Base-by-base conservation (phyloP, 2,888 invertebrate genomes). In the Andrena hattorfiana region DNA sequence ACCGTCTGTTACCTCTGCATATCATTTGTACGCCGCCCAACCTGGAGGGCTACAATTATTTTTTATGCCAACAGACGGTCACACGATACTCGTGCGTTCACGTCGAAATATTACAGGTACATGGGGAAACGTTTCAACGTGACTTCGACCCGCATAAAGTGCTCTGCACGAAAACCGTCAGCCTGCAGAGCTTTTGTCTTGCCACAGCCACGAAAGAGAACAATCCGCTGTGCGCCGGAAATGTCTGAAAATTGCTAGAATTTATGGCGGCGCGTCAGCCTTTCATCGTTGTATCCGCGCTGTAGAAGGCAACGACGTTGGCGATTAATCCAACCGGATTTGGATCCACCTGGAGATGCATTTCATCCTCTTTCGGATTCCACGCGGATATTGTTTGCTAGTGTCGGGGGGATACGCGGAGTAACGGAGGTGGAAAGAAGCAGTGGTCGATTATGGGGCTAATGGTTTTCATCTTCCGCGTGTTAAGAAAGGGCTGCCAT, bases 281-380 rank as follows among this genome's bases (percentile, higher is more conserved):
- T 54, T 76, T 28, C 49, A 67, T 60, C 20, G 72, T 75, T 64
- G 42, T 16, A 13, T 66, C 13, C 16, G 13, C 20, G 48, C 28
- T 62, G 49, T 51, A 63, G 56, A 75, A 71, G 73, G 69, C 73
- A 68, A 66, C 73, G 74, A 26, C 60, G 67, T 59, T 76, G 60
- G 60, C 69, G 62, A 86, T 85, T 86, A 86, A 85, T 85, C 76
- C 83, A 54, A n/a, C 76, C 23, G 69, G 56, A 62, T 54, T 54
- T 20, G 23, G 54, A 23, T 35, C 54, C 64, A 59, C 67, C 23
- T 28, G 77, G 60, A 69, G 72, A 79, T 81, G 72, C 73, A 81
- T 77, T 83, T 81, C 75, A 80, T 86, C 79, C 86, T 80, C 81
- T 81, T 80, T 77, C 74, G 62, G 81, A 68, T 42, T 66, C 76